Conservation (phyloP, 1,140 invertebrate genomes). For the Fragariocoptes setiger region DNA sequence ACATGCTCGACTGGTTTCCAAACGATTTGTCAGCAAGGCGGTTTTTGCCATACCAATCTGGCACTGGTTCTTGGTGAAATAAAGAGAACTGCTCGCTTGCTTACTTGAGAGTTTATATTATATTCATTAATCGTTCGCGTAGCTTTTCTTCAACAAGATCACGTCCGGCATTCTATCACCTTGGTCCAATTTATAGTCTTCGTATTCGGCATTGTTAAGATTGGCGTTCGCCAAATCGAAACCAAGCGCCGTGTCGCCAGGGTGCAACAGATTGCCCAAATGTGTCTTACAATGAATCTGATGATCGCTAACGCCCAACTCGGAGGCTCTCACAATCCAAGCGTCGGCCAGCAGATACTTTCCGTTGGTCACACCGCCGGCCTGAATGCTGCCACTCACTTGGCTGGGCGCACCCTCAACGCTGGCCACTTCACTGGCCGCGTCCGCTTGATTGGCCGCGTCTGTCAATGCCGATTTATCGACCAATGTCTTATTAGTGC, state of each 20-base stretch:
- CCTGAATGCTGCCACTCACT: no score
- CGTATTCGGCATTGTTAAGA: conserved; percentile 56
- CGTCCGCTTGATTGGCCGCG: no score
- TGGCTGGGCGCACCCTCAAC: no score
- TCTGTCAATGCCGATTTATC: conserved; percentile 27
- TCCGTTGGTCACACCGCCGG: no score
- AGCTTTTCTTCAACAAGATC: conserved; percentile 67
- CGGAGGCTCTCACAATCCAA: conserved; percentile 62
- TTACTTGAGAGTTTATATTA: no score
- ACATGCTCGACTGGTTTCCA: no score
- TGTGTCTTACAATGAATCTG: conserved; percentile 60
- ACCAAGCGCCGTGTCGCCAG: conserved; percentile 67
- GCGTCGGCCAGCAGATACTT: conserved; percentile 65
- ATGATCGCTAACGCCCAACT: conserved; percentile 50
- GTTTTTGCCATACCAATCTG: no score
- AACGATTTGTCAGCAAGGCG: no score
- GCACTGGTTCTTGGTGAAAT: no score
- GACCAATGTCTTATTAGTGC: conserved; percentile 38
- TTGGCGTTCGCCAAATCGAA: conserved; percentile 64
- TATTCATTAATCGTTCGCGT: conserved; percentile 20
- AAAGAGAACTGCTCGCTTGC: no score
- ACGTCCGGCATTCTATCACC: conserved; percentile 46
- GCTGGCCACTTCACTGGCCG: no score
- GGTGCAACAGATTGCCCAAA: conserved; percentile 64
- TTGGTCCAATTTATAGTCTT: conserved; percentile 29